Percentiles rank a stretch among this genome's conserved stretches.
Evolutionary conservation across 2,797 vertebrate species (phyloP).

Genomic region (Acrocephalus scirpaceus): DNA sequence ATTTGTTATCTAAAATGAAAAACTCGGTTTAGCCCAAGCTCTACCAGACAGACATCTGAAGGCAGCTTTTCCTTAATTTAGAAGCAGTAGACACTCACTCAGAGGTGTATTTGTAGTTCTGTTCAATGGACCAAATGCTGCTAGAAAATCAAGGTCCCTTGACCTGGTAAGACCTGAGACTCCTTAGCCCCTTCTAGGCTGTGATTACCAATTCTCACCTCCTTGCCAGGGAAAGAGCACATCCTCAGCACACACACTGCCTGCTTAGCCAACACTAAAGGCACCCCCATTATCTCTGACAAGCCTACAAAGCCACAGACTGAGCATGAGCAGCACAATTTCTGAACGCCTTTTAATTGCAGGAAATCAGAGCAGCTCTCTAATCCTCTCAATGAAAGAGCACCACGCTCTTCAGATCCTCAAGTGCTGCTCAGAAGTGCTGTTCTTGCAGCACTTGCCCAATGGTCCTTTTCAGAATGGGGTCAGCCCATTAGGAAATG

Average conservation of each 20-base stretch:
- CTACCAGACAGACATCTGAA: background rate
- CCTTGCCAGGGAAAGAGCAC: background rate
- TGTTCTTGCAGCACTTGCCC: background rate
- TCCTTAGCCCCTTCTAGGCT: background rate
- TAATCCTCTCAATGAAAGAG: background rate
- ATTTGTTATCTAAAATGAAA: background rate
- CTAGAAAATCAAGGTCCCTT: background rate
- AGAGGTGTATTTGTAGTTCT: background rate
- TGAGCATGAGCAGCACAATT: background rate
- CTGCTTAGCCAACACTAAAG: background rate
- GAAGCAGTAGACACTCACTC: background rate
- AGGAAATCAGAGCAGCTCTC: background rate
- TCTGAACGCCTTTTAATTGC: background rate
- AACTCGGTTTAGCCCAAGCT: background rate
- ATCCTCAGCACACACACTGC: background rate
- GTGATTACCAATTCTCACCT: background rate
- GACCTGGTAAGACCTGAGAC: background rate
- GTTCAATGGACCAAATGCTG: background rate
- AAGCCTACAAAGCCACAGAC: background rate
- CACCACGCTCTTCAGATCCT: background rate
- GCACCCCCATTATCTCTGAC: background rate
- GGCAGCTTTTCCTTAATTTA: background rate
- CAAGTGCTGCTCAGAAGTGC: background rate
- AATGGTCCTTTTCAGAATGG: background rate
- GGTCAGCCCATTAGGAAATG: background rate